These are phyloP conservation scores for Bombus fervidus DNA, from an alignment of 1,140 invertebrate species.

Conservation along the genomic window DNA sequence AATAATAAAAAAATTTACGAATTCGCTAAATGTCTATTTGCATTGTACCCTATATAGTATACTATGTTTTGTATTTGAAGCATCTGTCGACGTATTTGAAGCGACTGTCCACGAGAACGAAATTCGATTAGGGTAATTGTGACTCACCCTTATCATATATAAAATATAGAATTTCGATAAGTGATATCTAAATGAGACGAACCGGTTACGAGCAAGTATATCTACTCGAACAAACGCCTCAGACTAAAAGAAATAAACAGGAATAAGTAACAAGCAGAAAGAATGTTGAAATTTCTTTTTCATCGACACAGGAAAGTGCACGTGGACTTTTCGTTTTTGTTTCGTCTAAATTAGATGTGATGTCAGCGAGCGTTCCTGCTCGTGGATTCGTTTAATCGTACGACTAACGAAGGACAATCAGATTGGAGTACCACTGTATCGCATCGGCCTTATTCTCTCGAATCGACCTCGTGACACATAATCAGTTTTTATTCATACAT, in stretches of 20 bases:
- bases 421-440: constrained; percentile 47
- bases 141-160: neutral
- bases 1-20: no score
- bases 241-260: neutral
- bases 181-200: neutral
- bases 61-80: no score
- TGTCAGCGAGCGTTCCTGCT: constrained; percentile 62
- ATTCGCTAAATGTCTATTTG: no score
- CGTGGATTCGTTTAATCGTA: constrained; percentile 49
- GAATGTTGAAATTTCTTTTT: constrained; percentile 31
- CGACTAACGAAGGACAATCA: constrained; percentile 65
- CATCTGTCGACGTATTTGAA: no score
- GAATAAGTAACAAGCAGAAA: neutral
- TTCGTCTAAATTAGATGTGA: constrained; percentile 61
- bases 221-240: neutral
- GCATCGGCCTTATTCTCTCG: constrained; percentile 34
- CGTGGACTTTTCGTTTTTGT: constrained; percentile 6
- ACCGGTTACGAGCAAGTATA: neutral
- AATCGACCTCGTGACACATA: constrained; percentile 33
- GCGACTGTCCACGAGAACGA: neutral
- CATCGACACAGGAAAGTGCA: neutral
- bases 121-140: neutral
- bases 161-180: neutral
- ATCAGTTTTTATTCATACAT: neutral
- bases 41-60: no score